Evolutionary conservation across 2,797 vertebrate species (phyloP), one percentile per base, ranked within the genome.

Genomic region (Crocodylus rhombifer): DNA sequence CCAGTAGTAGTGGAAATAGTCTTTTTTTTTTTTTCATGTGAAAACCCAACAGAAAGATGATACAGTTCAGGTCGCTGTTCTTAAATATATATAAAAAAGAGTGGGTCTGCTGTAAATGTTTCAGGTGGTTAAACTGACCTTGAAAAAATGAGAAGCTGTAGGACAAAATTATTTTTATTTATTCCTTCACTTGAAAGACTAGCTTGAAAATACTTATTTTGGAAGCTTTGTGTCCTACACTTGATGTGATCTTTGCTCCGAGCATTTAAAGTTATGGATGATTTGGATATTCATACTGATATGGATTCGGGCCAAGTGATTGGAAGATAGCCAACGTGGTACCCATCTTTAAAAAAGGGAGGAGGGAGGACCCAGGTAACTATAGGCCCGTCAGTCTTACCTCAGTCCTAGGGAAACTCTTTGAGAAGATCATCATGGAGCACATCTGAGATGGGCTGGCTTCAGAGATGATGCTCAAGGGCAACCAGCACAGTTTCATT

Each of bases 161-260:
- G 17, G 6, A 20, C 4, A 4, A 21, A 76, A 36, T 55, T 26
- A 63, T 57, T 18, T 74, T 67, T 13, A 58, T 16, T 2, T 0
- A 5, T 80, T 60, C 14, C 57, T 77, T 33, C 75, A 18, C 86
- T 86, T 80, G 26, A 67, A 13, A 84, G 61, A 60, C 56, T 2
- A 77, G 62, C 73, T 61, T 0, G 0, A 14, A n/a, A 55, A 55
- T 33, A 71, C 30, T 25, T 55, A 23, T 33, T 83, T 74, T 14
- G 80, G 56, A 81, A 84, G 61, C 28, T 84, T 77, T 60, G 57
- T 10, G 4, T 76, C 7, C 7, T 28, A 60, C 63, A 14, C 14
- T 23, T 81, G n/a, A 20, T 67, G 16, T 0, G 4, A 60, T 78
- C n/a, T 63, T 67, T 67, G 64, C 10, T 42, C 7, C 0, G 0